Evolutionary conservation across 2,888 invertebrate species (phyloP).

Genomic region (Fabriciana adippe): DNA sequence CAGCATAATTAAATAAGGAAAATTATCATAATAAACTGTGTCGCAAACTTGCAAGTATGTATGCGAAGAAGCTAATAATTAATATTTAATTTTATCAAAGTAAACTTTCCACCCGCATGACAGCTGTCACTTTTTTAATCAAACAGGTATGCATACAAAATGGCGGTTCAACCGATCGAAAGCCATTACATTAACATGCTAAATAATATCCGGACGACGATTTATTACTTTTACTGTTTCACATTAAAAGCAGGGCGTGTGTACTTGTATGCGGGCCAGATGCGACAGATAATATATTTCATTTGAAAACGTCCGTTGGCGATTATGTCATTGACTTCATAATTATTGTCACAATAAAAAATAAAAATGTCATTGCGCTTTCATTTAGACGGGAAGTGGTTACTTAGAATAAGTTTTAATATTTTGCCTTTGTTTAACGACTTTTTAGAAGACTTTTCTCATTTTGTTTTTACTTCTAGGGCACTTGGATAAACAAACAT

Average conservation of each 20-base stretch:
- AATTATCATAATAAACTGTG: not conserved
- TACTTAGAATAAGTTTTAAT: constrained; percentile 20
- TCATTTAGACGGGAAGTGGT: constrained; percentile 30
- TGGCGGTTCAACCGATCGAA: constrained; percentile 25
- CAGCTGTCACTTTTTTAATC: constrained; percentile 56
- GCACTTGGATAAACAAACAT: constrained; percentile 19
- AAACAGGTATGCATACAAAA: constrained; percentile 36
- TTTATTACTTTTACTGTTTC: constrained; percentile 46
- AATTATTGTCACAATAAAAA: constrained; percentile 30
- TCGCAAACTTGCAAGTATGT: not conserved
- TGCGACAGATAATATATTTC: constrained; percentile 42
- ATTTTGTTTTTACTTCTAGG: constrained; percentile 15
- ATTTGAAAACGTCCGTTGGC: constrained; percentile 37
- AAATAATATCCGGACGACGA: constrained; percentile 54
- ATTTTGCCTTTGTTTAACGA: constrained; percentile 19
- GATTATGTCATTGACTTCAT: constrained; percentile 37
- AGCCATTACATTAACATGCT: constrained; percentile 41
- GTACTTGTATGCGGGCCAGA: constrained; percentile 43
- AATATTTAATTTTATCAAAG: constrained; percentile 19
- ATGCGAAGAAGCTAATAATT: not conserved
- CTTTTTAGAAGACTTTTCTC: constrained; percentile 14
- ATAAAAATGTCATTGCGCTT: constrained; percentile 29
- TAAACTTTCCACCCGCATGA: constrained; percentile 52
- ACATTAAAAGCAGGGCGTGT: constrained; percentile 42
- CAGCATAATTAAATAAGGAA: constrained; percentile 15